These are phyloP conservation scores for Drosophila bipectinata DNA, from an alignment of 1,140 invertebrate species.

Conservation along the genomic window DNA sequence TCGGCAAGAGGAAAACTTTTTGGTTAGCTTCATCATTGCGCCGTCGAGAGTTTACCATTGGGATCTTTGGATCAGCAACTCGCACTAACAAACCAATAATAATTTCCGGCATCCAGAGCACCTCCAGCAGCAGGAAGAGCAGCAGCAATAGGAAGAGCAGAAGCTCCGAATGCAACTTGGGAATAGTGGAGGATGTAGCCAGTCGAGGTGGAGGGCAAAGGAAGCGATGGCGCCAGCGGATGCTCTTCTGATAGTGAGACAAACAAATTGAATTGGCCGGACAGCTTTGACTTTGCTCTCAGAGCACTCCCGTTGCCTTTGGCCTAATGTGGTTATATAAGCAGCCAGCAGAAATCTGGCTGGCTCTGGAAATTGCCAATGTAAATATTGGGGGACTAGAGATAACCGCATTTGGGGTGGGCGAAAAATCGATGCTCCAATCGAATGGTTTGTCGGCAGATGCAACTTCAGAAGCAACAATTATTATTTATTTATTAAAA, in stretches of 20 bases:
- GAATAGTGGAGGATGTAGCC: conserved; percentile 63
- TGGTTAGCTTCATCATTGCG: conserved; percentile 67
- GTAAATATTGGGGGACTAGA: conserved; percentile 59
- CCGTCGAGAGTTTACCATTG: conserved; percentile 71
- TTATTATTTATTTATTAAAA: conserved; percentile 52
- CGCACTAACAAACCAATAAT: conserved; percentile 75
- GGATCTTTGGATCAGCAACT: conserved; percentile 63
- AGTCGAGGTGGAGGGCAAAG: background rate
- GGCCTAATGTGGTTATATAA: conserved; percentile 73
- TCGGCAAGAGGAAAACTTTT: conserved; percentile 40
- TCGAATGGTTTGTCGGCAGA: conserved; percentile 4
- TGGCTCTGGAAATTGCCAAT: conserved; percentile 61
- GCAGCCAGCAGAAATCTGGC: conserved; percentile 52
- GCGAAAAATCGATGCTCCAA: conserved; percentile 32
- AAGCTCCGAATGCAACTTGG: conserved; percentile 66
- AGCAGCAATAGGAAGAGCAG: conserved; percentile 6
- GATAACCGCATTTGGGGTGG: conserved; percentile 19
- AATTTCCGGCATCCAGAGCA: conserved; percentile 59
- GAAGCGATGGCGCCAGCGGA: conserved; percentile 27
- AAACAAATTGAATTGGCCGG: conserved; percentile 77
- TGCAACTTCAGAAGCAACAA: conserved; percentile 13
- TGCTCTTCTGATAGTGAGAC: conserved; percentile 58
- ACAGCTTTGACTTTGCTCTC: conserved; percentile 57
- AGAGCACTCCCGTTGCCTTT: conserved; percentile 22
- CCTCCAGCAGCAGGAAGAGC: conserved; percentile 11